phyloP scores from a whole-genome alignment of 2,888 invertebrate genomes.

The Drosophila mettleri region DNA sequence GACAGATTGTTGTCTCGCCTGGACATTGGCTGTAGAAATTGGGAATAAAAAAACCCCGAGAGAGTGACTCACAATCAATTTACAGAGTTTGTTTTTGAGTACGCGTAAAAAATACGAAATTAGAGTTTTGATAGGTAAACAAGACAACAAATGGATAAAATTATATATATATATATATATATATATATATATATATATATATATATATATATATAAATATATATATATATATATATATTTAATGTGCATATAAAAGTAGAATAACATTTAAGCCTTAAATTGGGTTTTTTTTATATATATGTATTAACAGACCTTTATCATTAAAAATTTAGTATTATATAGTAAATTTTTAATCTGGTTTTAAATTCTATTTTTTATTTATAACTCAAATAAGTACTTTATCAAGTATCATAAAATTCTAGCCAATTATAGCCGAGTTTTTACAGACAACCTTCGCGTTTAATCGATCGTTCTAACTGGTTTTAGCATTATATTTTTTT shows the following conservation, averaged over 20 bases:
- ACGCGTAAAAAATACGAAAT: background rate
- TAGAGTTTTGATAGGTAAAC: background rate
- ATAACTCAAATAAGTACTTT: background rate
- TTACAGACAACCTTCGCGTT: background rate
- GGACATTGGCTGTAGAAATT: conserved; percentile 26
- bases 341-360: too few species aligned
- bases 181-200: too few species aligned
- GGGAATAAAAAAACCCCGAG: conserved; percentile 21
- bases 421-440: background rate
- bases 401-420: background rate
- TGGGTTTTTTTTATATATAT: too few species aligned
- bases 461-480: background rate
- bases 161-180: background rate
- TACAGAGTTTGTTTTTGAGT: background rate
- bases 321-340: too few species aligned
- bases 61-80: conserved; percentile 32
- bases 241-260: too few species aligned
- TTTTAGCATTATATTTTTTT: background rate
- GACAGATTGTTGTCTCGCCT: conserved; percentile 33
- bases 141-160: background rate
- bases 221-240: too few species aligned
- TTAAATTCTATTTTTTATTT: background rate
- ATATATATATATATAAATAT: too few species aligned
- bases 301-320: too few species aligned
- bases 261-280: too few species aligned